Conservation (phyloP, 2,797 vertebrate species). For the Carduelis carduelis region DNA sequence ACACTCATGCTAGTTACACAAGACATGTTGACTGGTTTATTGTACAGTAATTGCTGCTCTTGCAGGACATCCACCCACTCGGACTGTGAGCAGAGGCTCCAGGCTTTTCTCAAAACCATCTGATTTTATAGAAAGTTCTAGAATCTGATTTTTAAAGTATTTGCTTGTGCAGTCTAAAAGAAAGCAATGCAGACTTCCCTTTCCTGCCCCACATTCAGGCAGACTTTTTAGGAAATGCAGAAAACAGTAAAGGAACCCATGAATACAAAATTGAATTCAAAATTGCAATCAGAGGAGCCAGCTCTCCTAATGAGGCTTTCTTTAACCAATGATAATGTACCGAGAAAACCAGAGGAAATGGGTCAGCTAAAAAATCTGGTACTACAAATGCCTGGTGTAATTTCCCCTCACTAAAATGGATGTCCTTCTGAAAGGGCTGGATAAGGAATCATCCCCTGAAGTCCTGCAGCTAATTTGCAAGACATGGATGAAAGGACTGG, state of each 20-base stretch:
- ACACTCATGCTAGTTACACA: background rate
- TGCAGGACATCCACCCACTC: constrained; percentile 37
- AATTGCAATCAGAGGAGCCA: background rate
- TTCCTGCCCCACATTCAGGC: background rate
- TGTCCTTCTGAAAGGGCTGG: background rate
- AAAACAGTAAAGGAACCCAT: background rate
- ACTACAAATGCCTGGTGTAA: background rate
- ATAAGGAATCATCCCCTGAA: background rate
- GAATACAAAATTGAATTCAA: background rate
- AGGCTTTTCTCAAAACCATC: constrained; percentile 11
- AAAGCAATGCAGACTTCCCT: background rate
- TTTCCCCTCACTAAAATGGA: background rate
- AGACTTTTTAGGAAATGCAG: background rate
- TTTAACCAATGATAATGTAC: constrained; percentile 1
- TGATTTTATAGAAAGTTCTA: background rate
- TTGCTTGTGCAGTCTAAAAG: background rate
- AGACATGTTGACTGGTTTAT: constrained; percentile 31
- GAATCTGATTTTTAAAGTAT: background rate
- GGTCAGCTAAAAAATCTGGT: constrained; percentile 1
- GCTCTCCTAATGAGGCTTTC: constrained; percentile 8
- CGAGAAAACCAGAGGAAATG: constrained; percentile 38
- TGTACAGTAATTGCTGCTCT: constrained; percentile 10
- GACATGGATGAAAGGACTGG: background rate
- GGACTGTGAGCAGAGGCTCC: background rate
- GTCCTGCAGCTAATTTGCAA: background rate